Conservation (phyloP, 2,888 invertebrate genomes). For the Drosophila maculinotata region DNA sequence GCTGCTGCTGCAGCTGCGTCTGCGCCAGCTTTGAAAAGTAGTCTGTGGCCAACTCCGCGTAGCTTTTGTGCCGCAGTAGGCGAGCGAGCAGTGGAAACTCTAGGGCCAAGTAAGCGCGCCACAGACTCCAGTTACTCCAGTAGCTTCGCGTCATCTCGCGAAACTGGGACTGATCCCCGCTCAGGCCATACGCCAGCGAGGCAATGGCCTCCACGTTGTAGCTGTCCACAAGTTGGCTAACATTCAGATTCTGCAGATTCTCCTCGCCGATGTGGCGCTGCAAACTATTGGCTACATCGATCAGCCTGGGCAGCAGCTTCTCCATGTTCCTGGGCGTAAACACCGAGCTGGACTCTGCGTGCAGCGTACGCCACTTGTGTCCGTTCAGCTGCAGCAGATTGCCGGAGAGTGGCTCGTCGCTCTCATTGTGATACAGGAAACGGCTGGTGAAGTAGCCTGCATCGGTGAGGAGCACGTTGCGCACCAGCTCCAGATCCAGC, state of each 20-base stretch:
- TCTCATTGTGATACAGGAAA: conserved; percentile 78
- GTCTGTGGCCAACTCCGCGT: conserved; percentile 50
- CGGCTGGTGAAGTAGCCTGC: conserved; percentile 81
- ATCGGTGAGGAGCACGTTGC: conserved; percentile 77
- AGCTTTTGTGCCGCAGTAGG: conserved; percentile 63
- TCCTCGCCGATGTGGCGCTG: conserved; percentile 68
- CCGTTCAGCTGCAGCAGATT: conserved; percentile 85
- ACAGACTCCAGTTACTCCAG: conserved; percentile 60
- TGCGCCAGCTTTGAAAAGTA: conserved; percentile 78
- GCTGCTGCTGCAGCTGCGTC: conserved; percentile 68
- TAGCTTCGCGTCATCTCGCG: conserved; percentile 67
- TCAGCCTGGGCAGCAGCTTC: conserved; percentile 70
- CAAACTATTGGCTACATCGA: conserved; percentile 60
- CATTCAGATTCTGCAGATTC: conserved; percentile 67
- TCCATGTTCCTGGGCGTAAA: conserved; percentile 77
- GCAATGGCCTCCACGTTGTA: conserved; percentile 86
- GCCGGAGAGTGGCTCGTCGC: conserved; percentile 83
- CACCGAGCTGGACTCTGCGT: conserved; percentile 72
- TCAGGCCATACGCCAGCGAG: conserved; percentile 85
- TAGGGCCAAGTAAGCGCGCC: conserved; percentile 67
- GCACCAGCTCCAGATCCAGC: conserved; percentile 82
- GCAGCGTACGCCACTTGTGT: conserved; percentile 82
- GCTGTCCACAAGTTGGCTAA: conserved; percentile 85
- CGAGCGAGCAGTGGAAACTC: conserved; percentile 74
- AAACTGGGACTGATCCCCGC: conserved; percentile 84